Evolutionary conservation across 2,797 vertebrate genomes (phyloP), one percentile per base, ranked within the genome.

Genomic region (Manis pentadactyla): DNA sequence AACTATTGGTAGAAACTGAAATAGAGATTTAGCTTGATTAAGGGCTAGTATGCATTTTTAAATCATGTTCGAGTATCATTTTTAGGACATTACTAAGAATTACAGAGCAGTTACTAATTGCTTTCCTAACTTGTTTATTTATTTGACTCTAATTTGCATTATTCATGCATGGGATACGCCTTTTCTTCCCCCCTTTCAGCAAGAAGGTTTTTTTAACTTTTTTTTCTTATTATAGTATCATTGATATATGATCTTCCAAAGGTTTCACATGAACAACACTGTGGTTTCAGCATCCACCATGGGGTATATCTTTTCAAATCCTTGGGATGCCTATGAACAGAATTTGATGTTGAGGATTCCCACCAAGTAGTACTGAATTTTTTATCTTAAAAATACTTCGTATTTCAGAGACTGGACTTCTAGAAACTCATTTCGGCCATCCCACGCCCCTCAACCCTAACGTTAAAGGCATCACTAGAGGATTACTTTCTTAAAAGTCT

Each of bases 111-210:
- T 46, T 46, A 46, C 46, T 46, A 46, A 57, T 71, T 85, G 15
- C 69, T 85, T 96, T 90, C 61, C 4, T 84, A 77, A 68, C 10
- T 90, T 79, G 14, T 81, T 94, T 92, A 75, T 87, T 69, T 90
- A 75, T 5, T 87, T 17, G 7, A 34, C 23, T 96, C 17, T 94
- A 86, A 74, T 85, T 79, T 83, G 53, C 3, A 68, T 69, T 86
- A 78, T 86, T 93, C 87, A 7, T 34, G 8, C 21, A 79, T 81
- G 9, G 0, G 4, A 1, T 83, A 9, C 31, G 68, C 1, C 71
- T 75, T 63, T 42, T 71, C n/a, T n/a, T 46, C 11, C 46, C 46
- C 46, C 46, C 46, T 46, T 46, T 46, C 46, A 46, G 46, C 46
- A 46, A 46, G 12, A 46, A 46, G 2, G 46, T 46, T 46, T 46